Base-by-base conservation (phyloP, 2,888 invertebrate genomes). In the Drosophila paranaensis region DNA sequence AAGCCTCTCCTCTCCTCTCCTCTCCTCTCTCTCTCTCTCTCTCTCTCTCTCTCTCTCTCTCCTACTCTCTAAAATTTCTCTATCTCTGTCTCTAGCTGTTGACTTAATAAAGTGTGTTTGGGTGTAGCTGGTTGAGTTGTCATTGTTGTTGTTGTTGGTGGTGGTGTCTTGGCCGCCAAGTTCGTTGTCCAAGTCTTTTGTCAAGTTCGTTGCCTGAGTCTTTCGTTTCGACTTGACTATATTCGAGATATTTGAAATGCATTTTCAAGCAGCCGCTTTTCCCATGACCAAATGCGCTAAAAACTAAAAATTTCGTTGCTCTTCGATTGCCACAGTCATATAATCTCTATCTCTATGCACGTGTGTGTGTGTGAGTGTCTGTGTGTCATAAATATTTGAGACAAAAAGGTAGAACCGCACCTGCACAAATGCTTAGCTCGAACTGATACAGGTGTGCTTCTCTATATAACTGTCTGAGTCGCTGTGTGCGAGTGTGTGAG, bases 381-480 rank as follows among this genome's bases (percentile, higher is more conserved):
- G 25, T 64, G 69, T 66, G 71, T 77, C 71, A 70, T 76, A 76
- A 66, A 81, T 72, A 48, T 50, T 53, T 72, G 54, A 60, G 62
- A 74, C 60, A 66, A 60, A 60, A 50, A 57, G 63, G 43, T 25
- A 46, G 60, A 40, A 40, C 60, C 63, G 71, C 71, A 71, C 77
- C 79, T 79, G 79, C 76, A 77, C 58, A 87, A 72, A 73, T 84
- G 64, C 60, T 71, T 56, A 77, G 71, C 69, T 78, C 63, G 69
- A 65, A 53, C 74, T 43, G 60, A 56, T 56, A 57, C 56, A 71
- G 57, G 64, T 67, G 67, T 66, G 42, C n/a, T 54, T 10, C 39
- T 42, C 56, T 60, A 37, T 55, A 35, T 67, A 13, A 60, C 10
- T 60, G 53, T 58, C 46, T 62, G 16, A 13, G 40, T 20, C 20